phyloP scores from a whole-genome alignment of 2,113 vertebrate species.

The Microtus montanus region DNA sequence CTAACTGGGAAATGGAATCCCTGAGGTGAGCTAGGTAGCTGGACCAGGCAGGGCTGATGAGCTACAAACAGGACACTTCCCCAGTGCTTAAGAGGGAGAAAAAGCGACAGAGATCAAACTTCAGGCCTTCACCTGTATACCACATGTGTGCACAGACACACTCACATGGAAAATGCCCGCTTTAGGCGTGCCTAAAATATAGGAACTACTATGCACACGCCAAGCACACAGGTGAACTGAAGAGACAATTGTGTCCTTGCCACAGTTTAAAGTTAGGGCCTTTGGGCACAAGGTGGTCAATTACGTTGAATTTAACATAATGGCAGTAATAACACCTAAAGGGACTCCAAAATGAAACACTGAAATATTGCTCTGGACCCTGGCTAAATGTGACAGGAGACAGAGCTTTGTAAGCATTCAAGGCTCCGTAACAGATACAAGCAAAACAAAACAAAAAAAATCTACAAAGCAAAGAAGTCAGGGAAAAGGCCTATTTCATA shows the following conservation, averaged over 20 bases:
- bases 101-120: too few relatives aligned
- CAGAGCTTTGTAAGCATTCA: neutral
- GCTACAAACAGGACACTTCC: neutral
- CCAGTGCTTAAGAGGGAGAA: neutral
- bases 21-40: neutral
- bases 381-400: neutral
- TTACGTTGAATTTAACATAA: slow-evolving; percentile 15
- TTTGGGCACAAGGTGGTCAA: neutral
- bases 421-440: neutral
- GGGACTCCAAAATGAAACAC: neutral
- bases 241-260: neutral
- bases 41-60: neutral
- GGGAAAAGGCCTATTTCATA: neutral
- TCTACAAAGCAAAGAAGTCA: neutral
- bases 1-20: neutral
- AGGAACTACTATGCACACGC: neutral
- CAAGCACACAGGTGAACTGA: neutral
- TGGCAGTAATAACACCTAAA: neutral
- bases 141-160: neutral
- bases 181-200: neutral
- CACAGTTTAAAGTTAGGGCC: neutral
- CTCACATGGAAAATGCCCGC: neutral
- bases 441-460: neutral
- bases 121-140: neutral
- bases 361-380: neutral